Evolutionary conservation across 2,888 invertebrate genomes (phyloP).

Genomic region (Malthinus seriepunctatus): DNA sequence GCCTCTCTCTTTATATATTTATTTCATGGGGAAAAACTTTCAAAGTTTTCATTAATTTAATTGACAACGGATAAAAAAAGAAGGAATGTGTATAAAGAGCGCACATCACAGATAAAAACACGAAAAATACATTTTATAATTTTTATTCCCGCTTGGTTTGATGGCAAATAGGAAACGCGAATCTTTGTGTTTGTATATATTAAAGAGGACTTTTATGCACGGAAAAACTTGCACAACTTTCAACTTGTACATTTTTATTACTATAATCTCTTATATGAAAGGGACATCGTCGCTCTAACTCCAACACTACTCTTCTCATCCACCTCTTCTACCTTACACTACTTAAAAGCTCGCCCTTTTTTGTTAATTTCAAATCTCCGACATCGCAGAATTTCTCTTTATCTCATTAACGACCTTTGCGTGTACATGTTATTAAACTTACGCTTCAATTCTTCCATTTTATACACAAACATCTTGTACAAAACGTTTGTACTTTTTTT

Average conservation of each 20-base stretch:
- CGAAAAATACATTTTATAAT: constrained; percentile 30
- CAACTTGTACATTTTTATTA: constrained; percentile 27
- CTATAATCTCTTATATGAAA: constrained; percentile 18
- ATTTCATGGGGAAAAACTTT: no score
- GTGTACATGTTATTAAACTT: neutral
- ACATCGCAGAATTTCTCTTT: constrained; percentile 23
- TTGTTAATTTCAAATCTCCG: no score
- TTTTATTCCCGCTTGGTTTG: constrained; percentile 29
- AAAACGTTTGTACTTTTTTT: no score
- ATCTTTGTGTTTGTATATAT: constrained; percentile 23
- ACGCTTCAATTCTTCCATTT: no score
- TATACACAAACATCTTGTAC: no score
- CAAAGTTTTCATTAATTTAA: neutral
- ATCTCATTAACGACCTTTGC: constrained; percentile 26
- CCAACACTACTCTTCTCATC: no score
- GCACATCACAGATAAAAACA: constrained; percentile 16
- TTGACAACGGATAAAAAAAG: constrained; percentile 1
- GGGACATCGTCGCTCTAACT: constrained; percentile 18
- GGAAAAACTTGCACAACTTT: constrained; percentile 26
- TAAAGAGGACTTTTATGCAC: constrained; percentile 25
- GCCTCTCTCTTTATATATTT: no score
- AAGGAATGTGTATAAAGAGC: neutral
- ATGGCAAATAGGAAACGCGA: constrained; percentile 19
- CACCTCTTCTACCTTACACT: no score
- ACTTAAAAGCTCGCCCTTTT: no score